Percentiles rank a stretch among this genome's conserved stretches.
Evolutionary conservation across 2,888 invertebrate species (phyloP).

Genomic region (Drosophila pseudotalamancana): DNA sequence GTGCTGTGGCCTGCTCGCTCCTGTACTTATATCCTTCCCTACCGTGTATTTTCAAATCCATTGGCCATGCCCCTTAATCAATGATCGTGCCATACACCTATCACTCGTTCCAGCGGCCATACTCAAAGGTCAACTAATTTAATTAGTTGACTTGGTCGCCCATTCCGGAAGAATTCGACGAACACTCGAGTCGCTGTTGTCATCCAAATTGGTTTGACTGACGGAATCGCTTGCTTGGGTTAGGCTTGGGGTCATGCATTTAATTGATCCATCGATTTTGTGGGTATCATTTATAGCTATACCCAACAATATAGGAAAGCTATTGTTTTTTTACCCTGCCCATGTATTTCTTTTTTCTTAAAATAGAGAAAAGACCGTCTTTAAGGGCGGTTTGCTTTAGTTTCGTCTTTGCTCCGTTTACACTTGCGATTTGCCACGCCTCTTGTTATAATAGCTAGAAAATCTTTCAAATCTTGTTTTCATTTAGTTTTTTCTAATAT

Average conservation of each 20-base stretch:
- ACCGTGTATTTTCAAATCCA: conserved; percentile 21
- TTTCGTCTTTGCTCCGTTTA: too few relatives aligned
- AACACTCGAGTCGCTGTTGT: conserved; percentile 4
- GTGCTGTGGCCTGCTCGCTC: conserved; percentile 15
- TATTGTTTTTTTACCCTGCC: too few relatives aligned
- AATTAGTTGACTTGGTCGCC: conserved; percentile 19
- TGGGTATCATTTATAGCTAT: background rate
- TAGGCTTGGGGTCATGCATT: conserved; percentile 28
- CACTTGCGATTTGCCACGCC: too few relatives aligned
- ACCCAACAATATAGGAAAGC: conserved; percentile 10
- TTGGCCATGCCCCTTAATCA: conserved; percentile 1
- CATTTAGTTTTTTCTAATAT: too few relatives aligned
- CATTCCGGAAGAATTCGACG: conserved; percentile 24
- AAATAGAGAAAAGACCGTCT: too few relatives aligned
- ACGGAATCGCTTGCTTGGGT: conserved; percentile 16
- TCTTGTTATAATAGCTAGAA: too few relatives aligned
- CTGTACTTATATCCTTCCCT: conserved; percentile 27
- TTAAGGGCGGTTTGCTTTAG: too few relatives aligned
- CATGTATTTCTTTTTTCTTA: too few relatives aligned
- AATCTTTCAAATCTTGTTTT: too few relatives aligned
- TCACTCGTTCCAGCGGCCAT: conserved; percentile 10
- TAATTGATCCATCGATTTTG: conserved; percentile 20
- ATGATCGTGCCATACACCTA: conserved; percentile 6
- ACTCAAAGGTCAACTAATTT: conserved; percentile 20
- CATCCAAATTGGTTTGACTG: background rate